phyloP scores from a whole-genome alignment of 2,113 vertebrate species.

The Sphyrna mokarran region DNA sequence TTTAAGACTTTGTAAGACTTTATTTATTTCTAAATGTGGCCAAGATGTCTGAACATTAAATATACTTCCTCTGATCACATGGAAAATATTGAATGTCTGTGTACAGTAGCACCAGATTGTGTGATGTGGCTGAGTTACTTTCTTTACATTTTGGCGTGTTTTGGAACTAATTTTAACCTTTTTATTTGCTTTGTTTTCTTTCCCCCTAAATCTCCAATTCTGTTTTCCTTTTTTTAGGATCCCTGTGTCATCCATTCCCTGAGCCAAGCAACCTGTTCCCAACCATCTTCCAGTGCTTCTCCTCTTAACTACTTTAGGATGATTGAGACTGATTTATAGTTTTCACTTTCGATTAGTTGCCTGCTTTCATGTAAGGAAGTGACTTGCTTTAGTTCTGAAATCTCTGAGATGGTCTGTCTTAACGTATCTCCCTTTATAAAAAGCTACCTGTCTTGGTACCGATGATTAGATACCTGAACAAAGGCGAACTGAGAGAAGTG shows the following conservation, averaged over 20 bases:
- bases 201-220: neutral
- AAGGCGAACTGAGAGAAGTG: neutral
- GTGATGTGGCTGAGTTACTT: neutral
- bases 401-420: neutral
- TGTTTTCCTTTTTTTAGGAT: neutral
- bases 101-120: neutral
- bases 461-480: neutral
- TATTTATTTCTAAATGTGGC: neutral
- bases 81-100: neutral
- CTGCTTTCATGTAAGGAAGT: neutral
- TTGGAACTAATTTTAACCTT: neutral
- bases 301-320: neutral
- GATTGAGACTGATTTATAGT: neutral
- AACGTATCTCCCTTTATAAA: neutral
- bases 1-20: neutral
- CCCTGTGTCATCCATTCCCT: neutral
- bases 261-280: neutral
- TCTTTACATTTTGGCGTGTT: neutral
- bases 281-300: neutral
- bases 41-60: neutral
- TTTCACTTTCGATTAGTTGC: neutral
- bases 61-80: neutral
- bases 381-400: neutral
- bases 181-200: neutral
- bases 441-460: neutral